Base-by-base conservation (phyloP, 2,888 invertebrate genomes). In the Pyrocoelia pectoralis region DNA sequence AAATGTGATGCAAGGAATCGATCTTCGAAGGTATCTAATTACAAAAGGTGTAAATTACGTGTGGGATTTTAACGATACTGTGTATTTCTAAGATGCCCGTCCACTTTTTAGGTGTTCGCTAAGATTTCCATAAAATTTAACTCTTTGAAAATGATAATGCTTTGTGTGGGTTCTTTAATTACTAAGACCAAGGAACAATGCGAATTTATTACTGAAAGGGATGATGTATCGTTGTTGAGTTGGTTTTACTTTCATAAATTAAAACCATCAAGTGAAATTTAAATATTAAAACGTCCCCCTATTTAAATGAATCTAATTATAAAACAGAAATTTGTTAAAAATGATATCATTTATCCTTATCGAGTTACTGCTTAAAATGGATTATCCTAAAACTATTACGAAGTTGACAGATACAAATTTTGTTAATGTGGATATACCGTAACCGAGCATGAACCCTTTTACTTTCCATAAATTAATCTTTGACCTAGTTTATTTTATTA, bases 151-250 rank as follows among this genome's bases (percentile, higher is more conserved):
- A 58, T 52, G 43, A 58, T 52, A 43, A 58, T 40, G 51, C 58
- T 52, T 58, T 58, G 58, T 58, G 52, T 53, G 17, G 53, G 48
- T 53, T 52, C 53, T 59, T 59, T 59, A 59, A 59, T 53, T 53
- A 59, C 24, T 38, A 14, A 40, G 52, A 58, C 58, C 41, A 43
- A 51, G 50, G 59, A 50, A 29, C 59, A 19, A 8, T 15, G 33
- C 38, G 14, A 53, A 59, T 59, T 58, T 53, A 59, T 59, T 43
- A 48, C 59, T 54, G 53, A 59, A 59, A 48, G 38, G 54, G 53
- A 59, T 59, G 59, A 59, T 48, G 48, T 49, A 59, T 51, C 15
- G 57, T 41, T 15, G 24, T 24, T 6, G 57, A 19, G 41, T 51
- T 56, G 56, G 48, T 49, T 55, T 40, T 56, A 28, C 14, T n/a